Conservation (phyloP, 2,113 vertebrate genomes). For the Corythoichthys intestinalis region DNA sequence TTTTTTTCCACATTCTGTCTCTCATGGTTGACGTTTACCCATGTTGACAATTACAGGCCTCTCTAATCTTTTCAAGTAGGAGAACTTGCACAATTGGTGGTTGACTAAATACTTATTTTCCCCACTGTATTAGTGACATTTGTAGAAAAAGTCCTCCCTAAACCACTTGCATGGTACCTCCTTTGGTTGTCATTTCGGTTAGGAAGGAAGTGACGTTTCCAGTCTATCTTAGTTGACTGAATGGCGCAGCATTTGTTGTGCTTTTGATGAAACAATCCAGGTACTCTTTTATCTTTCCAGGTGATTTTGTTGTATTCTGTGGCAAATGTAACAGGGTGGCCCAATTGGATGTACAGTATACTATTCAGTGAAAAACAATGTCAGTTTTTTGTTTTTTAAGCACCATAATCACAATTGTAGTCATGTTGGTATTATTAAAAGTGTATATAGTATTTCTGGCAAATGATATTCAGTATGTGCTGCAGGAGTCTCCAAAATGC, state of each 20-base stretch:
- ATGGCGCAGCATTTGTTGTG: constrained; percentile 55
- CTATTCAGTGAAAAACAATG: constrained; percentile 13
- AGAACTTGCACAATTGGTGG: no score
- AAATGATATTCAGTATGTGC: background rate
- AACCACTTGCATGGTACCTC: constrained; percentile 65
- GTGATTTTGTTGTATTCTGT: constrained; percentile 72
- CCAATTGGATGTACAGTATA: constrained; percentile 51
- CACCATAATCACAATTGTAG: constrained; percentile 44
- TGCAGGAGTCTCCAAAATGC: background rate
- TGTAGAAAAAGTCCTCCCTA: background rate
- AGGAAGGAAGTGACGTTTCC: constrained; percentile 22
- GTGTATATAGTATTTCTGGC: constrained; percentile 46
- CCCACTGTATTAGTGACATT: background rate
- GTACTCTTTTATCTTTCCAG: constrained; percentile 75
- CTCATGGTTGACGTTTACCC: no score
- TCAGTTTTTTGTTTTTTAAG: constrained; percentile 48
- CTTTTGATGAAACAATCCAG: constrained; percentile 69
- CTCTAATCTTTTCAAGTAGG: no score
- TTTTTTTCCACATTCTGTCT: no score
- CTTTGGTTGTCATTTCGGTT: constrained; percentile 51
- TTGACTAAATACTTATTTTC: no score
- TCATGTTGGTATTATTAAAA: constrained; percentile 34
- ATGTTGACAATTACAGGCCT: no score
- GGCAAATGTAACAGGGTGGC: constrained; percentile 74
- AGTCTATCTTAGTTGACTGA: background rate